phyloP scores from a whole-genome alignment of 2,797 vertebrate species.

The Buphagus erythrorhynchus region DNA sequence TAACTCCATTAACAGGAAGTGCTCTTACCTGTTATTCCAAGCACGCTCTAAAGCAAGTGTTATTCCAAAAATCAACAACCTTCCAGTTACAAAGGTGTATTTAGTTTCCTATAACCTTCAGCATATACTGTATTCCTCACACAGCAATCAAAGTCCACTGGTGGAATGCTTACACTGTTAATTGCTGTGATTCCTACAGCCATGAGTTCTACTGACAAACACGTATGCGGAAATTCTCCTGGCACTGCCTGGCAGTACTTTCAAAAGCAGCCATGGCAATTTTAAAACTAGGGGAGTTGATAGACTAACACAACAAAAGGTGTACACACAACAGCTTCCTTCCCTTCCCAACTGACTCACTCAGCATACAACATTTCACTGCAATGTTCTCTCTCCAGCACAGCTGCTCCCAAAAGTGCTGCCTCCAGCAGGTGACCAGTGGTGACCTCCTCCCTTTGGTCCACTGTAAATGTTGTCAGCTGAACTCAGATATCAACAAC shows the following conservation, averaged over 20 bases:
- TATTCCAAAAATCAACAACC: neutral
- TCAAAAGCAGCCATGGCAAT: neutral
- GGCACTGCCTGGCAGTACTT: neutral
- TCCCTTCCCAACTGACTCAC: neutral
- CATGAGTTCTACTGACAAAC: neutral
- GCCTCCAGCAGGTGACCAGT: neutral
- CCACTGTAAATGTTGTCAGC: neutral
- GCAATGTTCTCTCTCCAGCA: neutral
- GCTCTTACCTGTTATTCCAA: neutral
- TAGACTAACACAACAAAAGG: neutral
- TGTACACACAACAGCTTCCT: neutral
- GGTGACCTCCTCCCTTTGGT: neutral
- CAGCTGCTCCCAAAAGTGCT: neutral
- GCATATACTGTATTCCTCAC: neutral
- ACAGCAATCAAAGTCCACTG: neutral
- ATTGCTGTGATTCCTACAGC: neutral
- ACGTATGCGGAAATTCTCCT: neutral
- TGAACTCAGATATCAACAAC: neutral
- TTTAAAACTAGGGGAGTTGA: neutral
- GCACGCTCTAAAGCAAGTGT: neutral
- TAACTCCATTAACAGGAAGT: neutral
- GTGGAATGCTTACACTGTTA: neutral
- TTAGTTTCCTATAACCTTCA: neutral
- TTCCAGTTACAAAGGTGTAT: neutral
- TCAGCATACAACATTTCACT: neutral